Base-by-base conservation (phyloP, 2,888 invertebrate genomes). In the Drosophila subsilvestris region DNA sequence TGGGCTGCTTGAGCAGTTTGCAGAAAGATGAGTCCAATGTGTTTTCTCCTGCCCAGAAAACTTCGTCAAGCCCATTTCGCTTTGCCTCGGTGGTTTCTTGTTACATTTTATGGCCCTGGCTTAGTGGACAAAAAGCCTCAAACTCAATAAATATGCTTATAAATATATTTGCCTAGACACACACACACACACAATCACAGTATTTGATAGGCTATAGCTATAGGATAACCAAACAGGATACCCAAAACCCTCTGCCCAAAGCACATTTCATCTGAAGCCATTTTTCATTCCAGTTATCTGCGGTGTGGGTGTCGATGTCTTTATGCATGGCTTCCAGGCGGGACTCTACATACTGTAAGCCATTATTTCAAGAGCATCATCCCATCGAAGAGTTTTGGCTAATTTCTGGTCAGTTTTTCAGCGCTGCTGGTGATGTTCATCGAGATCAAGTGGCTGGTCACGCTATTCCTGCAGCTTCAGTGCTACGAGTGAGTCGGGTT, bases 401-500 rank as follows among this genome's bases (percentile, higher is more conserved):
- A 66, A 74, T 79, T 76, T 76, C 88, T 90, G 93, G 93, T 60
- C 93, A 95, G 95, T 91, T 93, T 93, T 76, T 93, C 94, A 60
- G 90, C 92, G 43, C 79, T 94, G 79, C 93, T 94, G 72, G 93
- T 95, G 79, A 93, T 94, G 81, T 92, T 94, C 71, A 87, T 85
- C 56, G 95, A 95, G 92, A 93, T 94, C 62, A 94, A 94, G 69
- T 95, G 95, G 95, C 93, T 94, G 63, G 92, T 94, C 82, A 94
- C 94, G 47, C 91, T 95, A 63, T 95, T 95, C 89, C 92, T 95
- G 65, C 94, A 94, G 80, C 92, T 94, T 29, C 85, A 90, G 63
- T 90, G 88, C 76, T 89, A 86, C 62, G 91, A 87, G 91, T 91
- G 82, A 90, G 85, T n/a, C n/a, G n/a, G n/a, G n/a, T n/a, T n/a